These are phyloP conservation scores for Crenichthys baileyi DNA, from an alignment of 2,797 vertebrate genomes.

Conservation along the genomic window DNA sequence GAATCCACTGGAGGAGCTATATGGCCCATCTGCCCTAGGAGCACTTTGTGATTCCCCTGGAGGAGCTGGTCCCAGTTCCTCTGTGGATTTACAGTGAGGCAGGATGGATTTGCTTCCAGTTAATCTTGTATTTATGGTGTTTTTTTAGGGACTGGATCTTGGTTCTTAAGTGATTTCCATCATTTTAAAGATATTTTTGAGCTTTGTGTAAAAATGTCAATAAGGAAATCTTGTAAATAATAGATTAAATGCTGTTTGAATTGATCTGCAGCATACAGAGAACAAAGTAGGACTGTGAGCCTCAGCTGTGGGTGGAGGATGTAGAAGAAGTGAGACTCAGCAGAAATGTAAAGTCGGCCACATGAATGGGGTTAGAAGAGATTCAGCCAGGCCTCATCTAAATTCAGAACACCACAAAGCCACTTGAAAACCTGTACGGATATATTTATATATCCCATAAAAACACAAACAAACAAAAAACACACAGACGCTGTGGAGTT, in stretches of 20 bases:
- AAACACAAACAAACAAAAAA: slow-evolving; percentile 53
- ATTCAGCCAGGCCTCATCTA: slow-evolving; percentile 71
- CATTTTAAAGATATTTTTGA: not conserved
- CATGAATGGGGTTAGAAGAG: slow-evolving; percentile 72
- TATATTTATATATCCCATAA: slow-evolving; percentile 73
- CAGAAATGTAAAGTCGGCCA: slow-evolving; percentile 54
- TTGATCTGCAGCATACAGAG: not conserved
- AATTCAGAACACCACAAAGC: slow-evolving; percentile 79
- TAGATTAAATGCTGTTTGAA: not conserved
- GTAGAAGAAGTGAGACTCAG: slow-evolving; percentile 48
- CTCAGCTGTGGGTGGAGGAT: slow-evolving; percentile 22
- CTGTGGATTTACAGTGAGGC: too few relatives aligned
- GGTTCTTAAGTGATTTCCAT: not conserved
- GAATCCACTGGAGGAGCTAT: not conserved
- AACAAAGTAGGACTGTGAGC: slow-evolving; percentile 12
- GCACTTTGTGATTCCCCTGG: not conserved
- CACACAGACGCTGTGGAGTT: slow-evolving; percentile 21
- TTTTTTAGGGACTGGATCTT: not conserved
- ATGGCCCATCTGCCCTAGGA: not conserved
- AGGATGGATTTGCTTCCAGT: too few relatives aligned
- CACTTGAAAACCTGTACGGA: slow-evolving; percentile 78
- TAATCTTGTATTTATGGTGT: too few relatives aligned
- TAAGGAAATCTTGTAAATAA: not conserved
- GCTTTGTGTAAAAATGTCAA: not conserved
- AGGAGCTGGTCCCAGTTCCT: not conserved